Base-by-base conservation (phyloP, 2,888 invertebrate species). In the Deroplatys truncata region DNA sequence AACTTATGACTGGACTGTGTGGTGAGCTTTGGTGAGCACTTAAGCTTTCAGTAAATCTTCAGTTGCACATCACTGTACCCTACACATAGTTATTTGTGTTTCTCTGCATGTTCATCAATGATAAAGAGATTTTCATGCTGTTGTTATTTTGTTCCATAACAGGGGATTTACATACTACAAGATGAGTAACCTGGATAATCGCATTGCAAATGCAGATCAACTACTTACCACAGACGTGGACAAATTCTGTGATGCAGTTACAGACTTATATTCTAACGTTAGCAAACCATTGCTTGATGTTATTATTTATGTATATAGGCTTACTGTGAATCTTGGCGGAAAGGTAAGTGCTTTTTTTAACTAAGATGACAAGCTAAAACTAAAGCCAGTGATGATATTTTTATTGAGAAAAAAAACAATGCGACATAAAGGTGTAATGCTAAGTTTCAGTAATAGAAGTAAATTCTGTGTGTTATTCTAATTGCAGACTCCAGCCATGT, bases 231-330 rank as follows among this genome's bases (percentile, higher is more conserved):
- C 98, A 0, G 99, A 99, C 93, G 97, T 99, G 1, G 99, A 99
- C 93, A 98, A 98, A 93, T 99, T 99, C 94, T 99, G 99, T 93
- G 98, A 98, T 92, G 97, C 98, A 89, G 96, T 98, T 82, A 98
- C 98, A 0, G 99, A 99, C 93, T 94, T 99, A 25, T 99, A 99
- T 94, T 98, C 98, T 90, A 99, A 99, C 93, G 96, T 99, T 43
- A 98, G 98, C 92, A 99, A 99, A 94, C 99, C 99, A 0, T 92
- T 98, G 84, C 94, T 99, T 91, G 99, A 99, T 93, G 99, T 99
- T 84, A 95, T 97, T 90, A 97, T 99, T 91, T 99, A 99, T 93
- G 96, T 99, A 20, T 98, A 98, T 93, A 96, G 98, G 92, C 94
- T 99, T 85, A 97, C 98, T 1, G 95, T 97, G 3, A 96, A 97